A percentile compares a stretch with the other conserved stretches of the same genome.
Evolutionary conservation across 2,113 vertebrate species (phyloP).

Genomic region (human): DNA sequence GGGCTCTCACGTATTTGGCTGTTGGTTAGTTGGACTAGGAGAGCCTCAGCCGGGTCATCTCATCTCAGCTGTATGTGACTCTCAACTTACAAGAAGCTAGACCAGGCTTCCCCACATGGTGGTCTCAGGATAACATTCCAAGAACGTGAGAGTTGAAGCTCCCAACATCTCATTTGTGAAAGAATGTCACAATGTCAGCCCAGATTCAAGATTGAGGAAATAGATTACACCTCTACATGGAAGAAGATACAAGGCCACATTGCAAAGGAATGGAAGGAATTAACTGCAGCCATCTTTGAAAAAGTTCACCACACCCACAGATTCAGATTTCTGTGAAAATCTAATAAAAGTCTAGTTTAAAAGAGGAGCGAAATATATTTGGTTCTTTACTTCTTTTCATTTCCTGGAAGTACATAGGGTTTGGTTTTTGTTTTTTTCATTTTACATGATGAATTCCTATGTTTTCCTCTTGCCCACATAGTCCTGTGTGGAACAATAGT

Average conservation of each 20-base stretch:
- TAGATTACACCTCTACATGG: neutral
- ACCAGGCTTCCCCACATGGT: neutral
- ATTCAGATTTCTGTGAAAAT: conserved; percentile 25
- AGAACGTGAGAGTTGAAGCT: neutral
- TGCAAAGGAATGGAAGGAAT: neutral
- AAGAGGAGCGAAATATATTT: neutral
- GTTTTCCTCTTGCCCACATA: conserved; percentile 12
- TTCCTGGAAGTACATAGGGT: neutral
- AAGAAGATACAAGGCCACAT: neutral
- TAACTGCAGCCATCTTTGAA: neutral
- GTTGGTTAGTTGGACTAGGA: neutral
- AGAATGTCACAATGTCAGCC: neutral
- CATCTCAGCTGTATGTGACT: neutral
- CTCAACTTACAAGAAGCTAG: neutral
- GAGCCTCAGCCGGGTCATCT: neutral
- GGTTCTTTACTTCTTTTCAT: conserved; percentile 5
- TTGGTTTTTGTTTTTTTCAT: neutral
- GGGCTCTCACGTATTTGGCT: neutral
- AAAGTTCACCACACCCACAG: neutral
- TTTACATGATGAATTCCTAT: neutral
- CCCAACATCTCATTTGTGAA: neutral
- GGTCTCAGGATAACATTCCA: neutral
- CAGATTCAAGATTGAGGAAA: neutral
- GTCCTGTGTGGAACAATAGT: neutral
- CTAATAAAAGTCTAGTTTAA: conserved; percentile 1